These are phyloP conservation scores for Melinopterus prodromus DNA, from an alignment of 2,888 invertebrate genomes.

Conservation along the genomic window DNA sequence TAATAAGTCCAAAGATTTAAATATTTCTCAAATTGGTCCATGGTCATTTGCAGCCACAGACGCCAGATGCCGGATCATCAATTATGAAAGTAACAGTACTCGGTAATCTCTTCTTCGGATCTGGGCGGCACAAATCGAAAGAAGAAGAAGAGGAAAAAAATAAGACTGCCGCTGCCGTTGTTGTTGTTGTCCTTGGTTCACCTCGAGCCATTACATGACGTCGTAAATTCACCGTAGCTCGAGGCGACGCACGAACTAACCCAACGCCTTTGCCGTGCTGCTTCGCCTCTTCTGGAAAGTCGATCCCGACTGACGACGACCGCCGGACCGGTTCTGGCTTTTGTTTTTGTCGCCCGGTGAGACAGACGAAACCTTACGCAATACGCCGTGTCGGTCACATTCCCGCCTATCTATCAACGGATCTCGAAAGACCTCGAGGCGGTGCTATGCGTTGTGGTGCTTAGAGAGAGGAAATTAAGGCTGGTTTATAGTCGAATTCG, in stretches of 20 bases:
- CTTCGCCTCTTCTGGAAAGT: background rate
- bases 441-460: too few species aligned
- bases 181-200: conserved; percentile 4
- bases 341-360: background rate
- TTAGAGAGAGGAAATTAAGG: too few species aligned
- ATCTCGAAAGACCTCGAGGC: too few species aligned
- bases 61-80: background rate
- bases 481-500: background rate
- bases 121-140: background rate
- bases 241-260: background rate
- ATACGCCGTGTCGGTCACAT: background rate
- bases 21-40: background rate
- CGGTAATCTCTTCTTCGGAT: background rate
- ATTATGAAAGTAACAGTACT: conserved; percentile 4
- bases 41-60: background rate
- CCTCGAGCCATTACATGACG: background rate
- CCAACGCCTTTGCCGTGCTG: background rate
- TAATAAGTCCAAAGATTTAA: too few species aligned
- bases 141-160: background rate
- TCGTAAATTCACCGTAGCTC: background rate
- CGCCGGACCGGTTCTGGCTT: background rate
- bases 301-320: background rate
- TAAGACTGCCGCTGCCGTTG: background rate
- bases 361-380: background rate
- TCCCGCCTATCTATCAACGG: background rate